phyloP scores from a whole-genome alignment of 2,888 invertebrate genomes.

The Erpobdella octoculata region DNA sequence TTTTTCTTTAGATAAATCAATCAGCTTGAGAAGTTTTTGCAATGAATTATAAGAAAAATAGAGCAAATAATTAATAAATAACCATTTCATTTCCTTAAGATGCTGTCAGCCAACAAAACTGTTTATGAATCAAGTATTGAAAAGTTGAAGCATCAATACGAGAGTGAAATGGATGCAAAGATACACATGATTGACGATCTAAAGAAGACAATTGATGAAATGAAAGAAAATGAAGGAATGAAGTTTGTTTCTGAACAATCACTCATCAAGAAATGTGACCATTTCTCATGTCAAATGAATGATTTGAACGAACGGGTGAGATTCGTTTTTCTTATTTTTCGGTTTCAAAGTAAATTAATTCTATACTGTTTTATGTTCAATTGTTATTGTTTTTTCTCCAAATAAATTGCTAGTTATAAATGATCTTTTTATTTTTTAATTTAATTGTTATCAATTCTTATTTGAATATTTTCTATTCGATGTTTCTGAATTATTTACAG shows the following conservation, averaged over 20 bases:
- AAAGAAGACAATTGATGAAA: not conserved
- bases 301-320: slow-evolving; percentile 9
- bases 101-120: slow-evolving; percentile 15
- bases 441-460: too few relatives aligned
- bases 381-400: too few relatives aligned
- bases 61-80: not conserved
- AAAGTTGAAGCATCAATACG: not conserved
- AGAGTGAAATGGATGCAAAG: not conserved
- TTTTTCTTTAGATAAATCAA: too few relatives aligned
- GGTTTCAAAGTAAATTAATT: too few relatives aligned
- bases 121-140: slow-evolving; percentile 9
- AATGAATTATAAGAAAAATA: not conserved
- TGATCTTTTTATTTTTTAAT: too few relatives aligned
- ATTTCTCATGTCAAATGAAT: not conserved
- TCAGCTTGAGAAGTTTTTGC: too few relatives aligned
- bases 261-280: slow-evolving; percentile 14
- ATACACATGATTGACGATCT: not conserved
- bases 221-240: not conserved
- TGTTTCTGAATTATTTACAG: not conserved
- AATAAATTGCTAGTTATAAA: too few relatives aligned
- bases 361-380: too few relatives aligned
- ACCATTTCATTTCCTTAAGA: not conserved
- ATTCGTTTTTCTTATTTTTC: not conserved
- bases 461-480: not conserved
- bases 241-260: not conserved